Conservation (phyloP, 1,140 invertebrate species). For the Nylanderia fulva region DNA sequence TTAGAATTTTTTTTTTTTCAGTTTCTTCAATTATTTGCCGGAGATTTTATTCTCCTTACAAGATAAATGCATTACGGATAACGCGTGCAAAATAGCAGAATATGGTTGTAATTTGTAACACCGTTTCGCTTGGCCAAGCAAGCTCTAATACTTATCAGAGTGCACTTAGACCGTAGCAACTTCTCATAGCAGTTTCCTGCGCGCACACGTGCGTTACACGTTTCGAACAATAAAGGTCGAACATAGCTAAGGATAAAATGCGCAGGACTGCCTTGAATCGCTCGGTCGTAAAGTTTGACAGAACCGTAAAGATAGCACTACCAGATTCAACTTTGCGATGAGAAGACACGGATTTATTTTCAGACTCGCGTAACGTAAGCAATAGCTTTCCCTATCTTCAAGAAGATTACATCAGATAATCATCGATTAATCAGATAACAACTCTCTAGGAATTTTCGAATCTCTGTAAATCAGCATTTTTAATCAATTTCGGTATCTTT, state of each 20-base stretch:
- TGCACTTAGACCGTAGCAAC: neutral
- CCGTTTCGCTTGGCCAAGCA: constrained; percentile 41
- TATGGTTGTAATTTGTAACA: constrained; percentile 52
- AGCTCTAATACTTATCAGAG: constrained; percentile 62
- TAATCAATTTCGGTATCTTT: neutral
- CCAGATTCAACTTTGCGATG: constrained; percentile 13
- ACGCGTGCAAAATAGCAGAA: neutral
- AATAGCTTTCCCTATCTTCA: neutral
- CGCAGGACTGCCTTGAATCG: too few relatives aligned
- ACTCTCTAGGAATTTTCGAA: neutral
- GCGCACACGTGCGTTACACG: constrained; percentile 67
- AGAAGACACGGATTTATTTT: constrained; percentile 20
- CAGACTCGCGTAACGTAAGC: neutral
- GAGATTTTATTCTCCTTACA: constrained; percentile 11
- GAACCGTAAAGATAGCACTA: constrained; percentile 42
- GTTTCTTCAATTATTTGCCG: neutral
- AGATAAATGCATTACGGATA: constrained; percentile 21
- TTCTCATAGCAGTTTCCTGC: constrained; percentile 29
- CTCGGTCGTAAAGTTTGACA: constrained; percentile 44
- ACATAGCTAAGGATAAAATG: constrained; percentile 27
- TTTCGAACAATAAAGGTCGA: constrained; percentile 67
- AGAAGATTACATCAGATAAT: neutral
- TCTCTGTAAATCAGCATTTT: neutral
- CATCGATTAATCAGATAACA: neutral
- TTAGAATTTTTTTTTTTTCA: neutral